Percentiles rank a stretch among this genome's conserved stretches.
Evolutionary conservation across 2,888 invertebrate genomes (phyloP).

Genomic region (Acrocyrtus sp.): DNA sequence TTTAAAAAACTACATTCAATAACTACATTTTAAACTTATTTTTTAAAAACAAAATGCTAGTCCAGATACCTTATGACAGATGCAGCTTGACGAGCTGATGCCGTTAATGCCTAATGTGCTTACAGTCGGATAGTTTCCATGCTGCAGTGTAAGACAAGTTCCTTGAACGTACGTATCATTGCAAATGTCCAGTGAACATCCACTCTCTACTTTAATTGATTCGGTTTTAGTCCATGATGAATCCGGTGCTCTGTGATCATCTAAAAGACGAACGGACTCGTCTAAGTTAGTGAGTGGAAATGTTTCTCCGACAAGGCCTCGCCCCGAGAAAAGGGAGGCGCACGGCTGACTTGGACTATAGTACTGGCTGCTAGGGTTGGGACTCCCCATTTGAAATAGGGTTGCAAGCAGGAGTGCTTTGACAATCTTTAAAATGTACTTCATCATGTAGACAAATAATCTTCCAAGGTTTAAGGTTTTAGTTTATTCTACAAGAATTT

Average conservation of each 20-base stretch:
- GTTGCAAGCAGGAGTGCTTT: too few species aligned
- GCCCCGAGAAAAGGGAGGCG: conserved; percentile 2
- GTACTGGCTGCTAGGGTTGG: too few species aligned
- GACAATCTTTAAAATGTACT: too few species aligned
- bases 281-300: not conserved
- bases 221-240: conserved; percentile 18
- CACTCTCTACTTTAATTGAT: not conserved
- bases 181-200: conserved; percentile 10
- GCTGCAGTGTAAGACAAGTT: not conserved
- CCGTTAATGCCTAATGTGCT: not conserved
- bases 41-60: not conserved
- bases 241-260: conserved; percentile 5
- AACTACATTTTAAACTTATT: not conserved
- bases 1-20: not conserved
- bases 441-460: too few species aligned
- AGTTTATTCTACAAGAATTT: too few species aligned
- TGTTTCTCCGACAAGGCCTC: not conserved
- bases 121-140: not conserved
- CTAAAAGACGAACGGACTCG: conserved; percentile 12
- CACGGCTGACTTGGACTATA: too few species aligned
- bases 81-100: conserved; percentile 9
- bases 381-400: too few species aligned
- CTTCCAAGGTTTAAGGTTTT: too few species aligned
- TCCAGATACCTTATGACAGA: conserved; percentile 19
- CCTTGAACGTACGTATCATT: conserved; percentile 32